A percentile compares a stretch with the other conserved stretches of the same genome.
These are phyloP conservation scores for Hipposideros larvatus DNA, from an alignment of 2,797 vertebrate genomes.

Conservation along the genomic window DNA sequence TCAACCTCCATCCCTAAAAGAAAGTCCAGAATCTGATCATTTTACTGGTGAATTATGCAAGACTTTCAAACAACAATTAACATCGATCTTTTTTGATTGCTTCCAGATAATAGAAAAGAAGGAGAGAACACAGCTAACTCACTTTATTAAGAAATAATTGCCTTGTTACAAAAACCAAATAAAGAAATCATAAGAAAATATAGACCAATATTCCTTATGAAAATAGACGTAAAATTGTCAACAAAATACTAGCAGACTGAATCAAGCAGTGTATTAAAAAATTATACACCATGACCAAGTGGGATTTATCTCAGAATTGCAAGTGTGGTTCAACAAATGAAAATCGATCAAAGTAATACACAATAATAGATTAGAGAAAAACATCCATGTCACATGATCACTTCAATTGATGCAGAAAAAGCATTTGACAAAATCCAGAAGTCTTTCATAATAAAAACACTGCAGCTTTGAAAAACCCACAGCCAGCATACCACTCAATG, in stretches of 20 bases:
- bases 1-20: background rate
- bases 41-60: background rate
- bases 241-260: background rate
- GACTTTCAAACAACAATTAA: background rate
- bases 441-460: background rate
- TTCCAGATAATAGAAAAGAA: background rate
- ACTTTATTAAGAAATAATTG: background rate
- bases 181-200: background rate
- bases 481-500: too few species aligned
- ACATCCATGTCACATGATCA: background rate
- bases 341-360: background rate
- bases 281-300: background rate
- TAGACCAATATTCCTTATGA: background rate
- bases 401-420: background rate
- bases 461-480: background rate
- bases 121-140: background rate
- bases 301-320: background rate
- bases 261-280: background rate
- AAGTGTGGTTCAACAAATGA: background rate
- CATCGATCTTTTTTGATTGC: background rate
- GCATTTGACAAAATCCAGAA: background rate
- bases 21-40: background rate
- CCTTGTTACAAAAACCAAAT: background rate
- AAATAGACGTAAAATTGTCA: background rate
- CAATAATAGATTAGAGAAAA: background rate